Conservation (phyloP, 1,140 invertebrate species). For the Drosophila funebris region DNA sequence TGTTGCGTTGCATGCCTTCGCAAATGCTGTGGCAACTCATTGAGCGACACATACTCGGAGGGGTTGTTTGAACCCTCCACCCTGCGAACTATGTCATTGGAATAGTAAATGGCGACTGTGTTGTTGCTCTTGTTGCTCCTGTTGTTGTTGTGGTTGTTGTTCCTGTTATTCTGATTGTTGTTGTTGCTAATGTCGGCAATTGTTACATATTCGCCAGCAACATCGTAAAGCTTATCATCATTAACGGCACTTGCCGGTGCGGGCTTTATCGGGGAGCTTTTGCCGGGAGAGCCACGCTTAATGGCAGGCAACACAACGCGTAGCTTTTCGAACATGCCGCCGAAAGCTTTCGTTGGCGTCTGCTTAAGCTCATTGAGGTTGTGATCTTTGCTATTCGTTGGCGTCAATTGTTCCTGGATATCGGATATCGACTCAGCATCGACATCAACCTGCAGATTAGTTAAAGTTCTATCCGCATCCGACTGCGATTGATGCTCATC, state of each 20-base stretch:
- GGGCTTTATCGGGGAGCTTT: conserved; percentile 82
- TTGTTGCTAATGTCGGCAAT: conserved; percentile 92
- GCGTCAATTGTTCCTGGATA: conserved; percentile 52
- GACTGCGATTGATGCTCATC: conserved; percentile 87
- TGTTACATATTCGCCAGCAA: conserved; percentile 92
- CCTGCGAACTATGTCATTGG: conserved; percentile 86
- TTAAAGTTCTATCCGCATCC: conserved; percentile 70
- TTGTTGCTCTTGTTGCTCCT: conserved; percentile 6
- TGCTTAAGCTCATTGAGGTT: conserved; percentile 78
- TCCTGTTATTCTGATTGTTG: conserved; percentile 83
- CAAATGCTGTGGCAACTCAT: conserved; percentile 89
- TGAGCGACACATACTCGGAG: conserved; percentile 91
- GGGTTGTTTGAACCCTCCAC: conserved; percentile 69
- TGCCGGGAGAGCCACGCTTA: conserved; percentile 84
- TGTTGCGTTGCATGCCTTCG: too few species aligned
- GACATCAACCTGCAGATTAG: conserved; percentile 64
- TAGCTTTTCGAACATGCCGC: conserved; percentile 87
- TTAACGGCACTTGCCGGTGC: conserved; percentile 66
- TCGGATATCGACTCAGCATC: conserved; percentile 23
- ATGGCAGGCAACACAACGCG: conserved; percentile 86
- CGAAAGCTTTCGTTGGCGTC: conserved; percentile 84
- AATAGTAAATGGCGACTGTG: conserved; percentile 84
- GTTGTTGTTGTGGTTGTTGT: conserved; percentile 86
- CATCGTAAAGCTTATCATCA: conserved; percentile 84
- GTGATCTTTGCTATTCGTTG: conserved; percentile 72